These are phyloP conservation scores for Mus musculus DNA, from an alignment of 2,113 vertebrate genomes.

Conservation along the genomic window DNA sequence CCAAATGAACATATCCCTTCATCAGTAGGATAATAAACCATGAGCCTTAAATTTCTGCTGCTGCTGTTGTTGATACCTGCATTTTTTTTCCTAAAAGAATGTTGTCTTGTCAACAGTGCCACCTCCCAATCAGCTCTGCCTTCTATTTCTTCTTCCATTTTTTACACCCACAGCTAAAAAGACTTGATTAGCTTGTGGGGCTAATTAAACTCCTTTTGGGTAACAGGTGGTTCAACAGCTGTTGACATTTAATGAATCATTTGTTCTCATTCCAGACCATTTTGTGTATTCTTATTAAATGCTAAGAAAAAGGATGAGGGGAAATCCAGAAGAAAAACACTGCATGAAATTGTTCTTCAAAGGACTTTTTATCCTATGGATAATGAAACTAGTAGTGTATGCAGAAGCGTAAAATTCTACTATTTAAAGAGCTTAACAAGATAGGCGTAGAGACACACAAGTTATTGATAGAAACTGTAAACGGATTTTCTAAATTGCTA, in stretches of 20 bases:
- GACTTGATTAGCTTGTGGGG: background rate
- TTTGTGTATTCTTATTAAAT: slow-evolving; percentile 56
- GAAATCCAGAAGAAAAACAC: slow-evolving; percentile 38
- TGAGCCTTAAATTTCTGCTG: background rate
- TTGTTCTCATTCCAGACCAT: slow-evolving; percentile 56
- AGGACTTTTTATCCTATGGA: slow-evolving; percentile 44
- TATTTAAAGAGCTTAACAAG: background rate
- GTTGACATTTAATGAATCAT: slow-evolving; percentile 57
- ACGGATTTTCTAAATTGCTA: background rate
- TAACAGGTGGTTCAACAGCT: slow-evolving; percentile 56
- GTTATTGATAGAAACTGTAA: background rate
- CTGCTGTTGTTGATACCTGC: background rate
- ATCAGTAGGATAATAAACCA: background rate
- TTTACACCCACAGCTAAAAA: slow-evolving; percentile 1
- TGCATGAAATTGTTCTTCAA: background rate
- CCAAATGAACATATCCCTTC: background rate
- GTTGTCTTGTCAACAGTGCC: background rate
- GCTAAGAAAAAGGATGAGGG: slow-evolving; percentile 39
- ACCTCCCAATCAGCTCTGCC: background rate
- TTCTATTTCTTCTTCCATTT: background rate
- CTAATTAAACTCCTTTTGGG: slow-evolving; percentile 51
- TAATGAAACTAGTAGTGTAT: slow-evolving; percentile 34
- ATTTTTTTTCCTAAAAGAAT: background rate
- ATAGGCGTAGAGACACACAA: background rate
- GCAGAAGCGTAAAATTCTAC: slow-evolving; percentile 39